Base-by-base conservation (phyloP, 1,140 invertebrate species). In the Atta colombica region DNA sequence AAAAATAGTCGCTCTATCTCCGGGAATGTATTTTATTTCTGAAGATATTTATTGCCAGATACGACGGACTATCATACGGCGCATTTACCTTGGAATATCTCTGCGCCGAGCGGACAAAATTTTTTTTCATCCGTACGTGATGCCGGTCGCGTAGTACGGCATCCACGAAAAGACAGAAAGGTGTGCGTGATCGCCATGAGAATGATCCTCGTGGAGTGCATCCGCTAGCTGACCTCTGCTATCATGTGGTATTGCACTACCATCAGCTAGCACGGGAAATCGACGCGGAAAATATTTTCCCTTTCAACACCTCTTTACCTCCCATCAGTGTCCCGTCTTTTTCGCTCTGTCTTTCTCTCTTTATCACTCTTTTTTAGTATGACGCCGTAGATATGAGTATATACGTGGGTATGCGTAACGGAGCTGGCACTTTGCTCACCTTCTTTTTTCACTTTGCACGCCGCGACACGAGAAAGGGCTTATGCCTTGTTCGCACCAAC, bases 381-480 rank as follows among this genome's bases (percentile, higher is more conserved):
- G 65, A 85, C 25, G 68, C 21, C 31, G 21, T 61, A 45, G 3
- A 25, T 63, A 28, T 49, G n/a, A 28, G 28, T 80, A 39, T 53
- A 31, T 51, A 58, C 21, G 8, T 58, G 12, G 14, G 12, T 84
- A 31, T 35, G 69, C 72, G 69, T 51, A 63, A 60, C 77, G 80
- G 68, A 61, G 66, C 12, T 14, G 66, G 63, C 45, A 85, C 77
- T 86, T 85, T 72, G 21, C 81, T 88, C 81, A 55, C 84, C 65
- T 89, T 82, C 65, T 66, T 86, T 88, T 87, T 91, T 91, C 85
- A 82, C 78, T 87, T 90, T 74, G 72, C 71, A 39, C 77, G 65
- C 65, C 55, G 65, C 87, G 89, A 90, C 91, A 91, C 77, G 90
- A 77, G 88, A 92, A 92, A 91, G 81, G 25, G 78, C 90, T 92